A percentile compares a stretch with the other conserved stretches of the same genome.
These are phyloP conservation scores for Anniella stebbinsi DNA, from an alignment of 2,797 vertebrate species.

Conservation along the genomic window DNA sequence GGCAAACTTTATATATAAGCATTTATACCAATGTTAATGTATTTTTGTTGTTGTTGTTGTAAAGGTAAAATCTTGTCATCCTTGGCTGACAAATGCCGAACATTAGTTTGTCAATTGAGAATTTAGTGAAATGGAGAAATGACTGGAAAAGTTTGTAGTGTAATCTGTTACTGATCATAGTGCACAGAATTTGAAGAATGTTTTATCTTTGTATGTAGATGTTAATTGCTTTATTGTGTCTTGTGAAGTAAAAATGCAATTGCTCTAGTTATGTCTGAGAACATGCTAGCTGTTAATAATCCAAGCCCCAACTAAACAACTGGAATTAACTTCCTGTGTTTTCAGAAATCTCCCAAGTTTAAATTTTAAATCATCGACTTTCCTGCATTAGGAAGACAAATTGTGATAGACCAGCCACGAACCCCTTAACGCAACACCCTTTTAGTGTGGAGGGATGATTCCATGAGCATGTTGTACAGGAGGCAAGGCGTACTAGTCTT, in stretches of 20 bases:
- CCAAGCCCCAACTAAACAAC: constrained; percentile 44
- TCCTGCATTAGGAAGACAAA: neutral
- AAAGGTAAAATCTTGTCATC: constrained; percentile 59
- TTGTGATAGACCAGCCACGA: neutral
- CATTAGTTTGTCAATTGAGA: constrained; percentile 35
- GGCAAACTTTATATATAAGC: constrained; percentile 73
- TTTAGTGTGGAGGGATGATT: neutral
- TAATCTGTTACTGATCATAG: constrained; percentile 11
- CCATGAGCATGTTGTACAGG: neutral
- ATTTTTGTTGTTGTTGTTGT: constrained; percentile 58
- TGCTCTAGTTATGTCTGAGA: constrained; percentile 30
- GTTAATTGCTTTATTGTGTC: constrained; percentile 45
- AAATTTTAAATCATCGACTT: neutral
- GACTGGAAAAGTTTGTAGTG: constrained; percentile 31
- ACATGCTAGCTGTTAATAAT: constrained; percentile 5
- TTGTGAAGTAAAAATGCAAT: constrained; percentile 57
- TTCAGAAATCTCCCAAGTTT: neutral
- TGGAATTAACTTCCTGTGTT: neutral
- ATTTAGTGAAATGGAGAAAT: constrained; percentile 34
- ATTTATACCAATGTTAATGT: constrained; percentile 79
- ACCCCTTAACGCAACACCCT: neutral
- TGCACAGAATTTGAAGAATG: neutral
- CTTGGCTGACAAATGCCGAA: constrained; percentile 62
- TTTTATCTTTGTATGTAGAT: constrained; percentile 5
- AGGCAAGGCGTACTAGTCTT: neutral